Evolutionary conservation across 2,113 vertebrate genomes (phyloP).

Genomic region (Myotis davidii): DNA sequence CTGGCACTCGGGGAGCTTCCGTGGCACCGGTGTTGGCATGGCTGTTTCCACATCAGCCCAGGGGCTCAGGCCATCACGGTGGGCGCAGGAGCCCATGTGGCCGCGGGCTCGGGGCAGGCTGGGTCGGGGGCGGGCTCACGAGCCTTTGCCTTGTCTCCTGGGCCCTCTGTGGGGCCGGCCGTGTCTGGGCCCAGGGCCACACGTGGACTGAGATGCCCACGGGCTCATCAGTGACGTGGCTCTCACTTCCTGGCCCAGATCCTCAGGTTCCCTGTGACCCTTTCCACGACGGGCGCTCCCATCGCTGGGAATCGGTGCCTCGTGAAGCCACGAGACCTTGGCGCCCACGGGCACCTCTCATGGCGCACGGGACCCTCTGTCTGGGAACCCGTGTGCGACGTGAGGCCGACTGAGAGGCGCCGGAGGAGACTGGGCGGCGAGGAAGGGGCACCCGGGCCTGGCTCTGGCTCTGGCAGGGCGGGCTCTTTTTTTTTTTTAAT

Average conservation of each 20-base stretch:
- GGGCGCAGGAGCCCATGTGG: not conserved
- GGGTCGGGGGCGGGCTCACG: fast-evolving
- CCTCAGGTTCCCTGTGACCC: fast-evolving
- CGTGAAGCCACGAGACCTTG: fast-evolving
- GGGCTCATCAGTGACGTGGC: fast-evolving
- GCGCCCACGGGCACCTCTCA: fast-evolving
- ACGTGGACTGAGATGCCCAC: fast-evolving
- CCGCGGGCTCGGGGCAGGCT: not conserved
- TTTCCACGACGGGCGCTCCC: not conserved
- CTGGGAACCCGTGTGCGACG: not conserved
- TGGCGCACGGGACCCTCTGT: not conserved
- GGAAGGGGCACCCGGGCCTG: not conserved
- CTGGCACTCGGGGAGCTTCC: not conserved
- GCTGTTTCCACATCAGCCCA: not conserved
- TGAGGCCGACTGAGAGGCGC: too few relatives aligned
- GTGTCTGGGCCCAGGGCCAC: not conserved
- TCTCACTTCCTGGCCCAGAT: fast-evolving
- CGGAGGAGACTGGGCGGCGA: not conserved
- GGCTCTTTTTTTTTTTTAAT: too few relatives aligned
- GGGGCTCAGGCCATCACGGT: not conserved
- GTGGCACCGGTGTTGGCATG: fast-evolving
- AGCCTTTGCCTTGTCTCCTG: fast-evolving
- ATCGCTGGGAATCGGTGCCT: too few relatives aligned
- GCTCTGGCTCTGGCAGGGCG: fast-evolving
- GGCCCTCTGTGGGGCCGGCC: fast-evolving